These are phyloP conservation scores for Lochmaea capreae DNA, from an alignment of 2,888 invertebrate species.

Conservation along the genomic window DNA sequence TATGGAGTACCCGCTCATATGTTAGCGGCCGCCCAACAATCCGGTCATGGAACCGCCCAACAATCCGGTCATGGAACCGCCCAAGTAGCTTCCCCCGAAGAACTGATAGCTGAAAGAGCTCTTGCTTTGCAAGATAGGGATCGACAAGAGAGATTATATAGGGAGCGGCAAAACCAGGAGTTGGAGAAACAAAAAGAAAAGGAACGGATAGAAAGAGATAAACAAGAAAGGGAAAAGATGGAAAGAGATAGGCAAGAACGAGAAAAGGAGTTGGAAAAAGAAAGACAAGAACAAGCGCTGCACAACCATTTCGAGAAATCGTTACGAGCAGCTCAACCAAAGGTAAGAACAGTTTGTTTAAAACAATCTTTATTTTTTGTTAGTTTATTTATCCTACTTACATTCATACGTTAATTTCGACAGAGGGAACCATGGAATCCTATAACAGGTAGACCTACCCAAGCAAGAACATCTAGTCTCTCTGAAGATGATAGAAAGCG, in stretches of 20 bases:
- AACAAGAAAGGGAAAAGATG: constrained; percentile 57
- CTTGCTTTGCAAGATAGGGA: constrained; percentile 73
- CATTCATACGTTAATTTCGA: constrained; percentile 5
- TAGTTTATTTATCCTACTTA: background rate
- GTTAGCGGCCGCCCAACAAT: constrained; percentile 41
- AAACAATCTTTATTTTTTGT: background rate
- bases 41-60: constrained; percentile 46
- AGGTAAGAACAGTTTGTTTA: constrained; percentile 67
- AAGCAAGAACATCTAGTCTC: constrained; percentile 60
- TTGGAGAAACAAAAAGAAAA: constrained; percentile 69
- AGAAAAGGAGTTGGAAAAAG: constrained; percentile 65
- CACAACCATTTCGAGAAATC: constrained; percentile 93
- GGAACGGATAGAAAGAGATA: constrained; percentile 65
- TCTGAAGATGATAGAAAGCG: constrained; percentile 63
- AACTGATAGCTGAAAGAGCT: constrained; percentile 67
- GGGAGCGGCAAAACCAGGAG: constrained; percentile 76
- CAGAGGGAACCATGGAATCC: constrained; percentile 70
- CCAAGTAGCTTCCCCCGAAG: constrained; percentile 63
- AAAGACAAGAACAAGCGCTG: constrained; percentile 78
- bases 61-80: constrained; percentile 44
- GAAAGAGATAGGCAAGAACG: constrained; percentile 62
- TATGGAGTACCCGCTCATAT: constrained; percentile 46
- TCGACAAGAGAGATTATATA: constrained; percentile 73
- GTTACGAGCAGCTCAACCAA: constrained; percentile 81
- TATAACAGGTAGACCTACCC: constrained; percentile 69